phyloP scores from a whole-genome alignment of 2,888 invertebrate genomes.

The Bursaphelenchus okinawaensis region DNA sequence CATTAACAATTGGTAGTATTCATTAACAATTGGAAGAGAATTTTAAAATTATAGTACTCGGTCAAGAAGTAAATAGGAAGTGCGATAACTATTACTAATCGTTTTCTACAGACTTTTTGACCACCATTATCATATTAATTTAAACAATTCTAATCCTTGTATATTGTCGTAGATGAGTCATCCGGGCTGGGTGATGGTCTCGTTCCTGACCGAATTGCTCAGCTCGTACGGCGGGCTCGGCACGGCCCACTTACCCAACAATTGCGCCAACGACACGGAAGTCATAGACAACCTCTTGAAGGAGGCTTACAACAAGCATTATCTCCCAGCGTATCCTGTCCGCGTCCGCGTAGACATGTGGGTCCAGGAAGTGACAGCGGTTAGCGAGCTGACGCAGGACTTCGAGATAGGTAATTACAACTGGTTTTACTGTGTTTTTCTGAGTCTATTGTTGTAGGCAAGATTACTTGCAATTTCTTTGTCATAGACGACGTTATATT shows the following conservation, averaged over 20 bases:
- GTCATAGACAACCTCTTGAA: slow-evolving; percentile 53
- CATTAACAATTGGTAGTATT: too few species aligned
- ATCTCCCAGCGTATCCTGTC: slow-evolving; percentile 54
- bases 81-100: too few species aligned
- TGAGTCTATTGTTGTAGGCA: too few species aligned
- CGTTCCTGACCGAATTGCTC: slow-evolving; percentile 54
- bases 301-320: slow-evolving; percentile 55
- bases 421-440: neutral
- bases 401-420: slow-evolving; percentile 55
- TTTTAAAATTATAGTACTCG: too few species aligned
- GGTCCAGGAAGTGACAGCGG: slow-evolving; percentile 57
- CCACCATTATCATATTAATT: too few species aligned
- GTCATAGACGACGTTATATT: too few species aligned
- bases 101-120: too few species aligned
- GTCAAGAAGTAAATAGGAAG: too few species aligned
- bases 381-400: slow-evolving; percentile 57
- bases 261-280: slow-evolving; percentile 56
- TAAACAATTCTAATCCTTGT: neutral
- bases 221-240: slow-evolving; percentile 42
- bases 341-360: slow-evolving; percentile 56
- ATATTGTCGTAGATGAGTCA: slow-evolving; percentile 56
- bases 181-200: slow-evolving; percentile 57
- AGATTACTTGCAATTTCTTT: too few species aligned
- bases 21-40: too few species aligned
- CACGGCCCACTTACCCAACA: slow-evolving; percentile 17